A percentile compares a stretch with the other conserved stretches of the same genome.
Evolutionary conservation across 2,113 vertebrate genomes (phyloP).

Genomic region (Centropristis striata): DNA sequence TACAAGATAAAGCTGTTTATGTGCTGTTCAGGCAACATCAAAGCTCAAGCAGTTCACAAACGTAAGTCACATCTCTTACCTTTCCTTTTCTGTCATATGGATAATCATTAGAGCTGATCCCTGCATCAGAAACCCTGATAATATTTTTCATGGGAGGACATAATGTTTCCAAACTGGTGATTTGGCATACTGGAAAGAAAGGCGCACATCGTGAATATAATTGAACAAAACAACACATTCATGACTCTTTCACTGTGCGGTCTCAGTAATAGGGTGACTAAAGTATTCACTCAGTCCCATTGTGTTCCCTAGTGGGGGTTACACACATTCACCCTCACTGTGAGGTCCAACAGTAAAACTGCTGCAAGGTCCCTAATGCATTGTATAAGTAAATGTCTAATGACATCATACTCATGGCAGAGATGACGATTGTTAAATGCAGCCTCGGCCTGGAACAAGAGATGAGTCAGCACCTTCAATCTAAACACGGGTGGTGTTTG

Average conservation of each 20-base stretch:
- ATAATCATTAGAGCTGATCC: background rate
- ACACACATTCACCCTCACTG: background rate
- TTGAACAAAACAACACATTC: background rate
- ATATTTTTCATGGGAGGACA: background rate
- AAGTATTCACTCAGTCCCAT: background rate
- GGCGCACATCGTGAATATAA: background rate
- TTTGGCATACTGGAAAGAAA: background rate
- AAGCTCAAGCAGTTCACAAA: background rate
- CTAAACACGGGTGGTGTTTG: background rate
- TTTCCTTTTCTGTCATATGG: background rate
- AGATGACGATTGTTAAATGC: constrained; percentile 7
- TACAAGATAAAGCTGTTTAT: background rate
- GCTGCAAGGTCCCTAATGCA: background rate
- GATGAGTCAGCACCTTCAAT: constrained; percentile 37
- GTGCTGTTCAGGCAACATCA: background rate
- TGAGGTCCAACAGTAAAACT: constrained; percentile 32
- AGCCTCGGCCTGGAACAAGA: background rate
- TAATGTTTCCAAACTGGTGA: background rate
- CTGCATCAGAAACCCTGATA: background rate
- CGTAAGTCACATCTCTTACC: background rate
- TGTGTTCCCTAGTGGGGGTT: background rate
- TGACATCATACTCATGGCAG: constrained; percentile 37
- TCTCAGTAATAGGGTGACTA: background rate
- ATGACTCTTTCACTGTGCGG: background rate
- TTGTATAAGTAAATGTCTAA: constrained; percentile 40